Base-by-base conservation (phyloP, 2,797 vertebrate species). In the Mallotus villosus region DNA sequence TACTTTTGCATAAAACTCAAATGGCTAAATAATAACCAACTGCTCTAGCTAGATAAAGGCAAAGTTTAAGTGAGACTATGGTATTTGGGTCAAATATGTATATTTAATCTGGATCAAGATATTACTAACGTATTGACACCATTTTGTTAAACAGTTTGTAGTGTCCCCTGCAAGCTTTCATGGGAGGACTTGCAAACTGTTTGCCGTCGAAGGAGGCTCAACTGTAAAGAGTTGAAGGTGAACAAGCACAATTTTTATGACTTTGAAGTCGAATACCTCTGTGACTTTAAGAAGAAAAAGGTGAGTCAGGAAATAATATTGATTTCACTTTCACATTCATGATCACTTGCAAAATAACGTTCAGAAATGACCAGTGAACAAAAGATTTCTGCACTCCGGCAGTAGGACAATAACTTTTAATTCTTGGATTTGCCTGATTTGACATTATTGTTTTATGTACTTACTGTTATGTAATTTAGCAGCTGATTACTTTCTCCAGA, bases 231-330 rank as follows among this genome's bases (percentile, higher is more conserved):
- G 17, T 90, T 97, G 0, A 91, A 91, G 0, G 88, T 96, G 77
- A 95, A 81, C 74, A 92, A 86, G 74, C 83, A 91, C 79, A 96
- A 95, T 61, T 83, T 94, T 27, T 85, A 90, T 34, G 91, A 96
- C 22, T 96, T 94, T 70, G 95, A 95, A 84, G 96, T 97, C 74
- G 95, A 97, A 37, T 97, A 94, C 81, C 88, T 98, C 57, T 97
- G 94, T 29, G 93, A 97, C 90, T 97, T 95, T 87, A 95, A 92
- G 84, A 94, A 88, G 63, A 82, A 55, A 24, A 81, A 81, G 77
- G 81, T 81, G 14, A 82, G 85, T 21, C 0, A 91, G 89, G 79
- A 85, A 86, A 80, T 24, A 46, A 9, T 22, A 12, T 41, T 12
- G 37, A 41, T 41, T 41, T 14, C n/a, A 41, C 37, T 53, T 53